Evolutionary conservation across 1,140 invertebrate species (phyloP).

Genomic region (Drosophila ohnishii): DNA sequence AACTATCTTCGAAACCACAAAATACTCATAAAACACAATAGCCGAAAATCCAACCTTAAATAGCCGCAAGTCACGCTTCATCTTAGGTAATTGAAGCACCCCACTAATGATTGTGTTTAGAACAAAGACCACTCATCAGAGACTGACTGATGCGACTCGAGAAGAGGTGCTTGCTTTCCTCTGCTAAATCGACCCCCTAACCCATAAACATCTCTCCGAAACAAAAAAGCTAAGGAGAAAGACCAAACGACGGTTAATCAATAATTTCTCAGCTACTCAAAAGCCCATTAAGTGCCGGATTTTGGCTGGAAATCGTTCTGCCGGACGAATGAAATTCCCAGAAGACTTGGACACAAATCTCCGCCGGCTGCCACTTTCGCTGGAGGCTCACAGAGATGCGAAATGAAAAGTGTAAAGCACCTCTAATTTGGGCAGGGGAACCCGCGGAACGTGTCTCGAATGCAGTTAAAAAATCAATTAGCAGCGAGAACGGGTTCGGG

Average conservation of each 20-base stretch:
- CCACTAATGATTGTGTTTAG: constrained; percentile 40
- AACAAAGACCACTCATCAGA: constrained; percentile 33
- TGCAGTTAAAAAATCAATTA: constrained; percentile 74
- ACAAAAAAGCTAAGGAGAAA: background rate
- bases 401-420: constrained; percentile 76
- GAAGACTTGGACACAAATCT: constrained; percentile 30
- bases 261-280: constrained; percentile 74
- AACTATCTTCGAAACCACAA: constrained; percentile 25
- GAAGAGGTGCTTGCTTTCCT: constrained; percentile 24
- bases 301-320: constrained; percentile 19
- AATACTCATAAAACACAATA: constrained; percentile 19
- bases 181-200: constrained; percentile 42
- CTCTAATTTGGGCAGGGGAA: constrained; percentile 52
- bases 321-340: constrained; percentile 24
- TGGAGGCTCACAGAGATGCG: constrained; percentile 41
- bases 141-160: constrained; percentile 12
- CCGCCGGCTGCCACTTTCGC: constrained; percentile 62
- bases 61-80: constrained; percentile 45
- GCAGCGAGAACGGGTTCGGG: constrained; percentile 30
- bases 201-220: constrained; percentile 48
- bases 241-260: constrained; percentile 47
- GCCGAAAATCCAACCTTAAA: constrained; percentile 49
- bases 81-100: constrained; percentile 35
- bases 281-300: constrained; percentile 58
- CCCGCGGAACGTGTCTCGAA: constrained; percentile 34